Base-by-base conservation (phyloP, 2,113 vertebrate genomes). In the Platanista minor region DNA sequence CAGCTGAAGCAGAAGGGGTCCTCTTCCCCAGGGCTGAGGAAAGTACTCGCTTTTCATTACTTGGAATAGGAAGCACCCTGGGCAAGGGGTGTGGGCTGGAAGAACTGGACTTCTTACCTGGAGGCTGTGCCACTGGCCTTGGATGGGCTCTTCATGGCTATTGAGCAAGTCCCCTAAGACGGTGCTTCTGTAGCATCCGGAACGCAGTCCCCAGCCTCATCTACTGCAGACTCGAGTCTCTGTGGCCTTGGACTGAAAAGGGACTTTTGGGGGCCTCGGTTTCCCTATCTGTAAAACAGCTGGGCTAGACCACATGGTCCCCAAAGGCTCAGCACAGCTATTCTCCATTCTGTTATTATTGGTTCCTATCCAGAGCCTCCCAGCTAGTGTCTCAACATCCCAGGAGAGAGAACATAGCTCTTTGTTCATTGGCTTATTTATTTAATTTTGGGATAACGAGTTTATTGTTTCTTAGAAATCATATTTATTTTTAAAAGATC, bases 401-500 rank as follows among this genome's bases (percentile, higher is more conserved):
- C n/a, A 5, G 72, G 93, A 69, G 54, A 90, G 69, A 96, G 93
- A 83, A 85, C 87, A 71, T 41, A 90, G 87, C 52, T 61, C 96
- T 95, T 97, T 97, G 93, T 95, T 57, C 86, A 11, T 21, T 66
- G 77, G 20, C 59, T 71, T 89, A 61, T 94, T 92, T 91, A 91
- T 77, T 82, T 89, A 82, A 87, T 54, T 96, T 89, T 31, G 39
- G 83, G 95, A 96, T 33, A 92, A 72, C 21, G 54, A 72, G 87
- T 72, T 46, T 85, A 93, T 97, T 96, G 90, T 96, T 87, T 85
- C 10, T 17, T 21, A 29, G 59, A 91, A 96, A 96, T 62, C 39
- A 31, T 23, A 20, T 25, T 78, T 84, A 61, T 69, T 96, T 88
- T 91, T 85, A 46, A 93, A 90, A 87, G 52, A 81, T 52, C 31